phyloP scores from a whole-genome alignment of 2,888 invertebrate genomes.

The Tiphia femorata region DNA sequence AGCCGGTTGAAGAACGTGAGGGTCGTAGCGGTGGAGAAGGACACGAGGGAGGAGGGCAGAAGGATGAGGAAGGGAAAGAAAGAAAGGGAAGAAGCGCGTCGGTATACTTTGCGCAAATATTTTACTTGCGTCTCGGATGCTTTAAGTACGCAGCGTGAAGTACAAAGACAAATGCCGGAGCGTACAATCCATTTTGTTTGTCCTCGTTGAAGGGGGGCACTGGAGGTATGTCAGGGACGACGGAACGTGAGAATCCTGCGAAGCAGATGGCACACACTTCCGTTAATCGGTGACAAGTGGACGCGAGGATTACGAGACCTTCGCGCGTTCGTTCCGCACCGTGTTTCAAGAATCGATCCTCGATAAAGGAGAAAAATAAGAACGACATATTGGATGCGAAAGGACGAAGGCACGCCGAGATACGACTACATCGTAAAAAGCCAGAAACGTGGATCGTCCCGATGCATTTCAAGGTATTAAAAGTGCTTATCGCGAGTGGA shows the following conservation, averaged over 20 bases:
- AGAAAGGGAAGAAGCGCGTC: constrained; percentile 3
- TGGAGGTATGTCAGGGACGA: background rate
- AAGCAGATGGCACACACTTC: too few relatives aligned
- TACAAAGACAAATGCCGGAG: constrained; percentile 38
- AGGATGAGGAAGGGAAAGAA: constrained; percentile 2
- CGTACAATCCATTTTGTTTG: constrained; percentile 37
- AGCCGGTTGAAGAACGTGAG: constrained; percentile 7
- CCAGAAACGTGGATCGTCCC: too few relatives aligned
- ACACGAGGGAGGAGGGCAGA: background rate
- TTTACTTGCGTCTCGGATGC: constrained; percentile 46
- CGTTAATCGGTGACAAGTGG: too few relatives aligned
- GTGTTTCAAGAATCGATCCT: too few relatives aligned
- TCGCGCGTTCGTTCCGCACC: background rate
- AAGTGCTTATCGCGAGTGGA: too few relatives aligned
- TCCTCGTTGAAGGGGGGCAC: background rate
- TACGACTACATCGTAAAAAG: too few relatives aligned
- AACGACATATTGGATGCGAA: too few relatives aligned
- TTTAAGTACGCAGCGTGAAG: constrained; percentile 35
- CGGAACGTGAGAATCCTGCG: too few relatives aligned
- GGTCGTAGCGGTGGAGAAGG: background rate
- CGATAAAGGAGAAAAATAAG: too few relatives aligned
- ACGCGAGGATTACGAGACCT: too few relatives aligned
- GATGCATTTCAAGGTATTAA: too few relatives aligned
- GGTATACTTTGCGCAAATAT: constrained; percentile 45
- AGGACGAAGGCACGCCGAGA: too few relatives aligned